Conservation (phyloP, 2,797 vertebrate species). For the Lepidocolaptes lacrymiger region DNA sequence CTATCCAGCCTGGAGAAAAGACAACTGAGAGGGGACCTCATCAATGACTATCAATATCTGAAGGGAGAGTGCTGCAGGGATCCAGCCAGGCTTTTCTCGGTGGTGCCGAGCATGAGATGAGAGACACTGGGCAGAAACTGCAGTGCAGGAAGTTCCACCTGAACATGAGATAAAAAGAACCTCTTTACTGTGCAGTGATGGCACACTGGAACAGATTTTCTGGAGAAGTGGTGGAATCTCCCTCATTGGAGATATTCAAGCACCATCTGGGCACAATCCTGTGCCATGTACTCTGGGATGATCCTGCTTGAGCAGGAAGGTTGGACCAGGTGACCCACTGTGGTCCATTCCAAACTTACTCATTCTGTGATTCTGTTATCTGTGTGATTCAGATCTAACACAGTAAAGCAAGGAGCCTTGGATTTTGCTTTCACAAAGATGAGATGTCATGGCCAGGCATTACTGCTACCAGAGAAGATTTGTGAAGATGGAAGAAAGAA, state of each 20-base stretch:
- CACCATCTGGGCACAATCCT: neutral
- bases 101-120: neutral
- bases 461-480: neutral
- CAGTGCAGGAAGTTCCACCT: neutral
- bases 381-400: neutral
- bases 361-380: neutral
- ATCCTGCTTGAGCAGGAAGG: neutral
- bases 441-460: neutral
- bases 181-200: neutral
- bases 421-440: neutral
- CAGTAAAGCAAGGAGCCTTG: neutral
- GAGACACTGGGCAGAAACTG: neutral
- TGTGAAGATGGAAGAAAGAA: neutral
- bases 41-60: neutral
- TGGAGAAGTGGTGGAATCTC: neutral
- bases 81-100: neutral
- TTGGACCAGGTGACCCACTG: accelerated
- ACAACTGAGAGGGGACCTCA: neutral
- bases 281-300: neutral
- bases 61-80: neutral
- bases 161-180: neutral
- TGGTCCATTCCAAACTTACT: neutral
- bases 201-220: neutral
- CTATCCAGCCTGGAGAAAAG: neutral
- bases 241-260: neutral